Evolutionary conservation across 2,888 invertebrate species (phyloP), one percentile per base, ranked within the genome.

Genomic region (Hipparchia semele): DNA sequence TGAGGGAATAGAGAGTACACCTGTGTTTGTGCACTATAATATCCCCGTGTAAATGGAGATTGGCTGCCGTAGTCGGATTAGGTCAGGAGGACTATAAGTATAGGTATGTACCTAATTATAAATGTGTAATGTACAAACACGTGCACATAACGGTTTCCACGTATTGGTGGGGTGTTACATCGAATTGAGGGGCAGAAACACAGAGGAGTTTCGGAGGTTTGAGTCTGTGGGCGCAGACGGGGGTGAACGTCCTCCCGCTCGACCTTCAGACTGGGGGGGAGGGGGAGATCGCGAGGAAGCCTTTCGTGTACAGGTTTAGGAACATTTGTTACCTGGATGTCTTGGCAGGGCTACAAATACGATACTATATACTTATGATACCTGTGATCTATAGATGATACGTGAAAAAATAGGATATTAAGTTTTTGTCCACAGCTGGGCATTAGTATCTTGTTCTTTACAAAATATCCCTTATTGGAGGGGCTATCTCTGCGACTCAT

Each of bases 261-360:
- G 92, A 92, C 93, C 93, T 93, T 92, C 93, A 93, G 92, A 92
- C 92, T 78, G 83, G 53, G 13, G 51, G 49, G 49, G 51, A 7
- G 83, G 80, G 77, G 79, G 79, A 73, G 79, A 80, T 80, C 82
- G 83, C 90, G 89, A 87, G 91, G 91, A 91, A 91, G 87, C 88
- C 80, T 77, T 77, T 77, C 78, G 77, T 78, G 76, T 74, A 77
- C 76, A 62, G 79, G 77, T 78, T 75, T 79, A 74, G 79, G 72
- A 75, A 75, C 74, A 74, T 74, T 75, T 76, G 71, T 71, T 76
- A 75, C 71, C 66, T 23, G 72, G 68, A 74, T 71, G 76, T 75
- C 74, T 72, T 72, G 56, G 70, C 53, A 46, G 64, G 54, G 71
- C 51, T 75, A 75, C 74, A 60, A 74, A 72, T 72, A 60, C 49